Percentiles rank a stretch among this genome's conserved stretches.
phyloP scores from a whole-genome alignment of 1,140 invertebrate genomes.

The Eulimnadia texana region DNA sequence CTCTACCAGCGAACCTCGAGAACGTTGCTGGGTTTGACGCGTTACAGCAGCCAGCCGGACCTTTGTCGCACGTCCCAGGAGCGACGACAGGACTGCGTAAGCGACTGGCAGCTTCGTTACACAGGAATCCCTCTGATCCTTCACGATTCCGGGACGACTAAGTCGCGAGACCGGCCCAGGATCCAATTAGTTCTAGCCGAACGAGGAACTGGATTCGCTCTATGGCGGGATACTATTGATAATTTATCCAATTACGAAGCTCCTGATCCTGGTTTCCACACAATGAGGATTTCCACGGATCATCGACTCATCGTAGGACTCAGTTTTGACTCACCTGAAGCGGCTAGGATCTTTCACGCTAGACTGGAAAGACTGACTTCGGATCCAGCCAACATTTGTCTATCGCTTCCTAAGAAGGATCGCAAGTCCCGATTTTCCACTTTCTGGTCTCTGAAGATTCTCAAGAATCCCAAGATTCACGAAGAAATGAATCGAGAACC shows the following conservation, averaged over 20 bases:
- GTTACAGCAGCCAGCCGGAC: slow-evolving; percentile 6
- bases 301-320: slow-evolving; percentile 47
- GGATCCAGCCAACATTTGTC: slow-evolving; percentile 62
- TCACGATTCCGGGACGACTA: slow-evolving; percentile 55
- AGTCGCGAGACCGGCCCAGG: slow-evolving; percentile 49
- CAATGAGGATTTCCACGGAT: slow-evolving; percentile 61
- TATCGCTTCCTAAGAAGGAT: slow-evolving; percentile 48
- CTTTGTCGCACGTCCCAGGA: slow-evolving; percentile 22
- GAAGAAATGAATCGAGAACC: slow-evolving; percentile 18
- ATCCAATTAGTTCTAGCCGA: slow-evolving; percentile 65
- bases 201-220: slow-evolving; percentile 62
- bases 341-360: slow-evolving; percentile 51
- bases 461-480: background rate
- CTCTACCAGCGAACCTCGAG: slow-evolving; percentile 46
- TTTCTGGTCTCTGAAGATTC: background rate
- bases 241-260: slow-evolving; percentile 40
- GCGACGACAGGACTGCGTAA: slow-evolving; percentile 11
- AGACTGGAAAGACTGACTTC: slow-evolving; percentile 53
- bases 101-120: slow-evolving; percentile 54
- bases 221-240: slow-evolving; percentile 68
- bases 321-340: slow-evolving; percentile 58
- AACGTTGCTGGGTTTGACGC: slow-evolving; percentile 23
- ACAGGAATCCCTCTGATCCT: slow-evolving; percentile 69
- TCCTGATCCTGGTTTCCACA: slow-evolving; percentile 56
- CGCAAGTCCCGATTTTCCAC: slow-evolving; percentile 23